Percentiles rank a stretch among this genome's conserved stretches.
Conservation (phyloP, 2,113 vertebrate genomes). For the Sterna hirundo region DNA sequence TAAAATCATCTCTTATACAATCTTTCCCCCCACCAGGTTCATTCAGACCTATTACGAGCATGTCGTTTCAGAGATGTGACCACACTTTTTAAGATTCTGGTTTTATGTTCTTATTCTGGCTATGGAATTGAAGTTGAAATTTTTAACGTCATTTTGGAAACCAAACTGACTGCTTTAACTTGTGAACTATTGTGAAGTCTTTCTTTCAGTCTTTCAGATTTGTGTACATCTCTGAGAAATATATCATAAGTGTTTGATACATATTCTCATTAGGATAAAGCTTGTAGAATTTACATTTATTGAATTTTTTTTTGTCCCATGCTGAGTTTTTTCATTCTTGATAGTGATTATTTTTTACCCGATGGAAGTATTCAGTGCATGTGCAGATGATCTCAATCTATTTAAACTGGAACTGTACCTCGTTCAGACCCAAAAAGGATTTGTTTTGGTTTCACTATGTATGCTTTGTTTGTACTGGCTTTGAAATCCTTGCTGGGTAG, state of each 20-base stretch:
- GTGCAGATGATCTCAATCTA: background rate
- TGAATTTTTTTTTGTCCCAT: background rate
- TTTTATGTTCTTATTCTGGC: background rate
- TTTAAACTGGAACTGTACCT: background rate
- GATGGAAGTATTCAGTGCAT: background rate
- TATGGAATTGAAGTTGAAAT: background rate
- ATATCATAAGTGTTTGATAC: background rate
- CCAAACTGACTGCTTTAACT: background rate
- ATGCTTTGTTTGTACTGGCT: background rate
- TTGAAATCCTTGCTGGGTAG: background rate
- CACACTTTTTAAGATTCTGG: background rate
- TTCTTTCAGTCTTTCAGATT: background rate
- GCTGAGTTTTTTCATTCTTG: background rate
- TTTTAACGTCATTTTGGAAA: background rate
- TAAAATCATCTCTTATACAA: background rate
- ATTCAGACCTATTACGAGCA: background rate
- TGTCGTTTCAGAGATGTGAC: background rate
- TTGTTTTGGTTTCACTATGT: background rate
- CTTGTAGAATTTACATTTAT: background rate
- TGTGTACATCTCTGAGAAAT: background rate
- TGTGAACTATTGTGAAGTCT: background rate
- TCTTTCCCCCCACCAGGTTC: rapidly evolving
- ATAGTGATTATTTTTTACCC: background rate
- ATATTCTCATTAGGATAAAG: background rate
- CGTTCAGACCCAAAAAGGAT: background rate